Base-by-base conservation (phyloP, 2,797 vertebrate genomes). In the Urophycis tenuis region DNA sequence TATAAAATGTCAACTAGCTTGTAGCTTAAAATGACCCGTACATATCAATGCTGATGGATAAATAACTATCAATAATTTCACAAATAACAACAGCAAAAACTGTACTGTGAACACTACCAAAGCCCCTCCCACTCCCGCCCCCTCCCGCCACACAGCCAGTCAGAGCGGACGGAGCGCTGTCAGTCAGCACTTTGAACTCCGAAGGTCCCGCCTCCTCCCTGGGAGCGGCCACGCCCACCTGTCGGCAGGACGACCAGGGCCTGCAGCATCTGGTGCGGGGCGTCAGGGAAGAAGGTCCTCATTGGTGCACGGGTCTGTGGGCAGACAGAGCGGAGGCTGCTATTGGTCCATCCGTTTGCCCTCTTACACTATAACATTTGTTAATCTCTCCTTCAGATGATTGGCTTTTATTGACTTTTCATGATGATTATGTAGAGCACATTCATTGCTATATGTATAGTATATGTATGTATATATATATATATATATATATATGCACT, bases 271-370 rank as follows among this genome's bases (percentile, higher is more conserved):
- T 88, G 90, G 1, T 88, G 89, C 60, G 92, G 92, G 33, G 90
- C 85, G 10, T 86, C 85, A 32, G 94, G 94, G 83, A 97, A 96
- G 85, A 94, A 97, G 69, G 91, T 88, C 90, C 93, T 96, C 87
- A 97, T 80, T 29, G 95, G 84, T 71, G 94, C 91, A 79, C 83
- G 88, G 41, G 79, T 89, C 96, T 98, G 86, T 77, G 90, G 91
- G 45, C 74, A 86, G 74, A 90, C 33, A 85, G 71, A 72, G 72
- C 35, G 74, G 29, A n/a, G 80, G 29, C 1, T 3, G 67, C 67
- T 70, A 12, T 6, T 71, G 32, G 31, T 29, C 4, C 6, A 67
- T 67, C 53, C 22, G 22, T 25, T 60, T 60, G 25, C 6, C 53
- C 15, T 60, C 25, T 29, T 12, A 67, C 12, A 25, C n/a, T n/a